A percentile compares a stretch with the other conserved stretches of the same genome.
Evolutionary conservation across 2,888 invertebrate genomes (phyloP).

Genomic region (Himalopsyche tibetana): DNA sequence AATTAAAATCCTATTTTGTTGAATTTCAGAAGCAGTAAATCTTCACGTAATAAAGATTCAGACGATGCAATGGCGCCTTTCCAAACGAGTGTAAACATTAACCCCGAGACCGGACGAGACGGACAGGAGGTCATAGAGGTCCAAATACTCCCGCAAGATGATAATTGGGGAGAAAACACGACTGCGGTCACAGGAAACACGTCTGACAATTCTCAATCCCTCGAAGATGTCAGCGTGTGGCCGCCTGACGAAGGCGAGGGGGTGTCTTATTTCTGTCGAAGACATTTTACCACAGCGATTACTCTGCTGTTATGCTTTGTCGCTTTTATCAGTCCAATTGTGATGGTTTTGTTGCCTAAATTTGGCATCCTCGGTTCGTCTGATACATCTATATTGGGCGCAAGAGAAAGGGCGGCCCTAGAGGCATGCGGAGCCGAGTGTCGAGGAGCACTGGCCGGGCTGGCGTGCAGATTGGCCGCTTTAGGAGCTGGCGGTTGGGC

Average conservation of each 20-base stretch:
- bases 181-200: constrained; percentile 98
- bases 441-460: constrained; percentile 93
- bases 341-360: constrained; percentile 96
- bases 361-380: constrained; percentile 87
- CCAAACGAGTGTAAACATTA: constrained; percentile 90
- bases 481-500: constrained; percentile 95
- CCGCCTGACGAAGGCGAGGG: constrained; percentile 85
- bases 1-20: no score
- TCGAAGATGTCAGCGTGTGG: constrained; percentile 93
- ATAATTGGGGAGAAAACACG: constrained; percentile 99
- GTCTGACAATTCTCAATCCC: constrained; percentile 95
- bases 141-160: constrained; percentile 96
- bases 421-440: constrained; percentile 93
- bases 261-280: constrained; percentile 84
- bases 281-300: constrained; percentile 89
- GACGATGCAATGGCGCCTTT: constrained; percentile 88
- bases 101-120: constrained; percentile 84
- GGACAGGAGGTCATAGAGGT: constrained; percentile 97
- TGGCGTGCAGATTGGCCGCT: constrained; percentile 93
- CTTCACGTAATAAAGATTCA: constrained; percentile 79
- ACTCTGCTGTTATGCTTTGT: constrained; percentile 87
- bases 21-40: constrained; percentile 76
- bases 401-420: constrained; percentile 82
- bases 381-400: constrained; percentile 80
- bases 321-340: constrained; percentile 93